A percentile compares a stretch with the other conserved stretches of the same genome.
Evolutionary conservation across 2,113 vertebrate genomes (phyloP).

Genomic region (Recurvirostra avosetta): DNA sequence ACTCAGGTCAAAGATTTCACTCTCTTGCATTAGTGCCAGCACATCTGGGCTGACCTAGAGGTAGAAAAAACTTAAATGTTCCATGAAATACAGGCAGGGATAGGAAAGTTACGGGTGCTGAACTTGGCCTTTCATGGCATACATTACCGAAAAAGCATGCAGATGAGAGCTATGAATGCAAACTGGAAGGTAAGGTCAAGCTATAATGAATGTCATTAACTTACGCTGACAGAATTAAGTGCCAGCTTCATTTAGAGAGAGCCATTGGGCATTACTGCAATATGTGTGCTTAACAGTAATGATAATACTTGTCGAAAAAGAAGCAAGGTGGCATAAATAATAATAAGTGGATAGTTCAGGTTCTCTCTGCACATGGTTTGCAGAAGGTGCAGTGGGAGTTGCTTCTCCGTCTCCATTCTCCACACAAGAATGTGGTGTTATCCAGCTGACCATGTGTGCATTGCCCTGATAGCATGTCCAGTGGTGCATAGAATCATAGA

Average conservation of each 20-base stretch:
- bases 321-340: background rate
- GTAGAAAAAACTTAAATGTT: background rate
- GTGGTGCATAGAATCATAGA: background rate
- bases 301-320: background rate
- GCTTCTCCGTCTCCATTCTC: background rate
- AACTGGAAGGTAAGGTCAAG: background rate
- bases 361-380: background rate
- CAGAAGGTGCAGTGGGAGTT: background rate
- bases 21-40: background rate
- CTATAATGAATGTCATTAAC: background rate
- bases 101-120: background rate
- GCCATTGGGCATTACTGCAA: background rate
- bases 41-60: background rate
- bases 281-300: background rate
- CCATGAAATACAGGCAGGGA: background rate
- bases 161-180: background rate
- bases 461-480: background rate
- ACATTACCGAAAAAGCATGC: background rate
- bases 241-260: background rate
- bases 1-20: background rate
- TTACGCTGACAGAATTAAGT: background rate
- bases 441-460: fast-evolving
- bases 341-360: background rate
- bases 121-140: background rate
- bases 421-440: background rate